phyloP scores from a whole-genome alignment of 1,140 invertebrate species.

The Bombus pascuorum region DNA sequence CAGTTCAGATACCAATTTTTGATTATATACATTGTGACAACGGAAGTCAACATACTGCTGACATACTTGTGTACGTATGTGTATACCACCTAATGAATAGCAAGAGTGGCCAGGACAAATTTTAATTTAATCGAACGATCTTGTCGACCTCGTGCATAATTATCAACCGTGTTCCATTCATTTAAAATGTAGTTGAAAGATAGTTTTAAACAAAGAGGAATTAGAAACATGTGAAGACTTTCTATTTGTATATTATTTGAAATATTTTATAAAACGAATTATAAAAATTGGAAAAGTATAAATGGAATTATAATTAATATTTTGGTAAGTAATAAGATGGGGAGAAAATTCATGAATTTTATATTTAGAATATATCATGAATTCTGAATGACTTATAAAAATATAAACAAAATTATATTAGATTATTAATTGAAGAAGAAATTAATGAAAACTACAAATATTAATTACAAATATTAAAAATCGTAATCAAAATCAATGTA shows the following conservation, averaged over 20 bases:
- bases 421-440: too few relatives aligned
- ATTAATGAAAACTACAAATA: too few relatives aligned
- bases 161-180: neutral
- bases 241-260: neutral
- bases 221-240: too few relatives aligned
- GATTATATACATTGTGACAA: neutral
- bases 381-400: too few relatives aligned
- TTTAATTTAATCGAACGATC: conserved; percentile 18
- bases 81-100: neutral
- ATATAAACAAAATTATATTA: too few relatives aligned
- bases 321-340: too few relatives aligned
- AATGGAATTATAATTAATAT: neutral
- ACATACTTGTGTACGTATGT: neutral
- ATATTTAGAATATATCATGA: too few relatives aligned
- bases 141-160: conserved; percentile 16
- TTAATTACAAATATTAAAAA: too few relatives aligned
- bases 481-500: too few relatives aligned
- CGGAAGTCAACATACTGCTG: neutral
- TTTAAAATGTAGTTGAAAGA: too few relatives aligned
- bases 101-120: neutral
- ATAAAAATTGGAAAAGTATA: neutral
- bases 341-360: too few relatives aligned
- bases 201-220: too few relatives aligned
- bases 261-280: neutral
- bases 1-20: conserved; percentile 2